Percentiles rank a stretch among this genome's conserved stretches.
phyloP scores from a whole-genome alignment of 2,797 vertebrate species.

The Coreius guichenoti region DNA sequence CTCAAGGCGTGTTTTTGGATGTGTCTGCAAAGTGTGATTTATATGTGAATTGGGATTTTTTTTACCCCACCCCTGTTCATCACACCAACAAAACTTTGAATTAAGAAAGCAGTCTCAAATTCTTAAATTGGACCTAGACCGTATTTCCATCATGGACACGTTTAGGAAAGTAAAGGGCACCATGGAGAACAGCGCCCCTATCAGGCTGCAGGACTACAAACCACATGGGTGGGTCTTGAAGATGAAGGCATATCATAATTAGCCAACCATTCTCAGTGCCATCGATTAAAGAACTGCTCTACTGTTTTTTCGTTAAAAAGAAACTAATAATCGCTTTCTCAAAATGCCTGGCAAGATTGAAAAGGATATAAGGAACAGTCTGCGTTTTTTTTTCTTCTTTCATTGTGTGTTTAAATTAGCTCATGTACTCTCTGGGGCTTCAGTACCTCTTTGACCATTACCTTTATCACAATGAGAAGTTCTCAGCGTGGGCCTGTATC shows the following conservation, averaged over 20 bases:
- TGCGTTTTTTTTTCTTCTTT: not conserved
- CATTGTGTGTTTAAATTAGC: not conserved
- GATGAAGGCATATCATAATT: not conserved
- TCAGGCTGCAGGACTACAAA: not conserved
- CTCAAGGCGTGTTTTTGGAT: no score
- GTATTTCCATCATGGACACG: no score
- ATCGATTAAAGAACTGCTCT: not conserved
- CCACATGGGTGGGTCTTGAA: no score
- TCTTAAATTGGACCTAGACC: no score
- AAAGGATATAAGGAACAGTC: not conserved
- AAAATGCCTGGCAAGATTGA: not conserved
- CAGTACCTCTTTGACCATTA: not conserved
- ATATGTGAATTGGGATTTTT: no score
- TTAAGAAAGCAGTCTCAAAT: not conserved
- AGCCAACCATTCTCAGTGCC: not conserved
- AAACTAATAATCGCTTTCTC: not conserved
- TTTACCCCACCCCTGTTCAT: not conserved
- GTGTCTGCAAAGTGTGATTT: not conserved
- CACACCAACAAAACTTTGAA: not conserved
- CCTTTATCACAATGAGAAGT: slow-evolving; percentile 31
- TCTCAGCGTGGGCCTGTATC: slow-evolving; percentile 34
- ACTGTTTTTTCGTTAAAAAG: not conserved
- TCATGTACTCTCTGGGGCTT: not conserved
- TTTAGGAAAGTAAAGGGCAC: no score
- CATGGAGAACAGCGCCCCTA: not conserved